phyloP scores from a whole-genome alignment of 2,797 vertebrate species.

The Coluber constrictor region DNA sequence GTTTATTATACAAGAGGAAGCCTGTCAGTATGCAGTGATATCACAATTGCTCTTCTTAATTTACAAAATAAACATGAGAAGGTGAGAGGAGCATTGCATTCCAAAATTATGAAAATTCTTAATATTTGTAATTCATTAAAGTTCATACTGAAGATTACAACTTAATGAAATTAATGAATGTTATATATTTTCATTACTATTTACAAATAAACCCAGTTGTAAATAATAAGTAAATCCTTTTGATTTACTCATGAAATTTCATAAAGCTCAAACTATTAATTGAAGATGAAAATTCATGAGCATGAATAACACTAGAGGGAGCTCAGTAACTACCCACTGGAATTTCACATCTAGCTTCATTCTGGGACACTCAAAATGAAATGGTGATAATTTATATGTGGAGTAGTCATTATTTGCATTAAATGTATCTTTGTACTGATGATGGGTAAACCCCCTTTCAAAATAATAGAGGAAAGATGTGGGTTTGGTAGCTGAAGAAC shows the following conservation, averaged over 20 bases:
- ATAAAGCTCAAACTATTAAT: not conserved
- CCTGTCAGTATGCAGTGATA: not conserved
- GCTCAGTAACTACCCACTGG: not conserved
- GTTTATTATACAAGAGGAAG: not conserved
- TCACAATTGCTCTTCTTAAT: not conserved
- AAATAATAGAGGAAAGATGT: not conserved
- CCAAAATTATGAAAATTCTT: not conserved
- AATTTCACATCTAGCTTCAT: not conserved
- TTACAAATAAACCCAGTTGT: not conserved
- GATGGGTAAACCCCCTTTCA: not conserved
- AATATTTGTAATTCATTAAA: not conserved
- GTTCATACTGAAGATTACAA: not conserved
- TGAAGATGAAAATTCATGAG: not conserved
- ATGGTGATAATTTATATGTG: not conserved
- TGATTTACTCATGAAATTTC: not conserved
- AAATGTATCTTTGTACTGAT: not conserved
- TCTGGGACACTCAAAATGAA: not conserved
- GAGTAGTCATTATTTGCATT: not conserved
- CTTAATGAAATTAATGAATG: not conserved
- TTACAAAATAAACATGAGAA: not conserved
- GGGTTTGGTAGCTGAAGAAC: too few relatives aligned
- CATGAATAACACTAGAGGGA: conserved; percentile 15
- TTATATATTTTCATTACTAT: not conserved
- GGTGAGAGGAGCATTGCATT: not conserved
- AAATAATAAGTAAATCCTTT: not conserved